A percentile compares a stretch with the other conserved stretches of the same genome.
These are phyloP conservation scores for Iselma pallidipennis DNA, from an alignment of 2,888 invertebrate genomes.

Conservation along the genomic window DNA sequence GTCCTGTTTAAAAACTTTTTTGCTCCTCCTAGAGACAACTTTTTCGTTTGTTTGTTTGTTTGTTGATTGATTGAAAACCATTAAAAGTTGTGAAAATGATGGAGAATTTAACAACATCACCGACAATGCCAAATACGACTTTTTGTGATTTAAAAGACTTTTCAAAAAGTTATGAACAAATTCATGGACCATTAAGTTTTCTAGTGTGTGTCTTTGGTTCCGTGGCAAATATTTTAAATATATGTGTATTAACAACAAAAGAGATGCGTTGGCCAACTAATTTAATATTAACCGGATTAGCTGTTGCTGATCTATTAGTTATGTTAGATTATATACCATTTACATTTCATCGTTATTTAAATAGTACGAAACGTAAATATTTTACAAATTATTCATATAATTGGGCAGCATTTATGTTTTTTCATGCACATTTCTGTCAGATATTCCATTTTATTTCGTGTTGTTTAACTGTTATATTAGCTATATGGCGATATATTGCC, in stretches of 20 bases:
- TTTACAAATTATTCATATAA: slow-evolving; percentile 66
- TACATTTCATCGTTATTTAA: slow-evolving; percentile 78
- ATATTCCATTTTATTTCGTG: slow-evolving; percentile 90
- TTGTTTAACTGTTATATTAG: slow-evolving; percentile 89
- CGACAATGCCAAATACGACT: slow-evolving; percentile 38
- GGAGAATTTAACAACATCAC: slow-evolving; percentile 24
- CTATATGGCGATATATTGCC: slow-evolving; percentile 90
- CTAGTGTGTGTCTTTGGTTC: slow-evolving; percentile 89
- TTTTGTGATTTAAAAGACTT: slow-evolving; percentile 62
- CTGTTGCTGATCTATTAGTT: slow-evolving; percentile 90
- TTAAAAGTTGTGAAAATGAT: neutral
- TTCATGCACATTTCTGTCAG: slow-evolving; percentile 89
- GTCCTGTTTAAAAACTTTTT: neutral
- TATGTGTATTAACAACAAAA: slow-evolving; percentile 83
- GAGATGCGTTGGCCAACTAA: slow-evolving; percentile 94
- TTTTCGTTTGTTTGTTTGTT: neutral
- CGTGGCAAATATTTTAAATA: slow-evolving; percentile 89
- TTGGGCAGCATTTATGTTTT: slow-evolving; percentile 84
- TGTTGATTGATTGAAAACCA: neutral
- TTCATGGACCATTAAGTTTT: slow-evolving; percentile 85
- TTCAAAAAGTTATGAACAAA: slow-evolving; percentile 67
- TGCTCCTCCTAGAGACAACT: too few species aligned
- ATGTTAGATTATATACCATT: slow-evolving; percentile 93
- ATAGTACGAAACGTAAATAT: slow-evolving; percentile 60
- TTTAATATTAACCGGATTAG: slow-evolving; percentile 85